Conservation (phyloP, 1,140 invertebrate genomes). For the Marisa cornuarietis region DNA sequence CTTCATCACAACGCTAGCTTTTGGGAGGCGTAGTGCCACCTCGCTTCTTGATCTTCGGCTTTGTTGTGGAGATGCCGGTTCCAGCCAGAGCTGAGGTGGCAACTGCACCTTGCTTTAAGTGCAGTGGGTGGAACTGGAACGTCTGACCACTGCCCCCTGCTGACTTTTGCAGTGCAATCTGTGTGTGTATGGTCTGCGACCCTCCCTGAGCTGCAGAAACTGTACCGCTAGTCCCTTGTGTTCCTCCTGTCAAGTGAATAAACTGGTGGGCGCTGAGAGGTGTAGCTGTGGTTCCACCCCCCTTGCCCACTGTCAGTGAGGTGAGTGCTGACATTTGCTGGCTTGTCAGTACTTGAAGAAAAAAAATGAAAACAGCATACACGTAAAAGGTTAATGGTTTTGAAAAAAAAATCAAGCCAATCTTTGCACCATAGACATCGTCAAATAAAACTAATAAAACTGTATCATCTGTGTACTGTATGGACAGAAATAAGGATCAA, state of each 20-base stretch:
- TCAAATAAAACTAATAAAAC: not conserved
- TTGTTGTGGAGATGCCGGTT: conserved; percentile 21
- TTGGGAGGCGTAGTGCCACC: conserved; percentile 59
- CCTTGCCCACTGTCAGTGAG: conserved; percentile 38
- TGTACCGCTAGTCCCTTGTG: conserved; percentile 24
- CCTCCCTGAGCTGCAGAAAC: conserved; percentile 31
- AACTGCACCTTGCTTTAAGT: conserved; percentile 72
- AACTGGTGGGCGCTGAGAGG: conserved; percentile 46
- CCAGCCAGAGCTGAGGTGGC: conserved; percentile 70
- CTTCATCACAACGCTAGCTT: not conserved
- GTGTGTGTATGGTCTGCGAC: conserved; percentile 22
- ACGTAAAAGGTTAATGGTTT: not conserved
- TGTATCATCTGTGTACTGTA: not conserved
- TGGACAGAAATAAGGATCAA: not conserved
- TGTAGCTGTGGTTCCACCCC: conserved; percentile 26
- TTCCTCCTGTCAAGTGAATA: conserved; percentile 42
- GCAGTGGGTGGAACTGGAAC: conserved; percentile 61
- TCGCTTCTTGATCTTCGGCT: conserved; percentile 57
- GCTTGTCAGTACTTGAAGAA: conserved; percentile 22
- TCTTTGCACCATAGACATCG: not conserved
- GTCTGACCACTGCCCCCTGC: conserved; percentile 31
- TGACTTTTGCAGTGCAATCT: conserved; percentile 44
- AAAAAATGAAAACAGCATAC: conserved; percentile 8
- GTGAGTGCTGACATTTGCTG: conserved; percentile 44
- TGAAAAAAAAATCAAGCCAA: not conserved